Evolutionary conservation across 2,888 invertebrate genomes (phyloP), one percentile per base, ranked within the genome.

Genomic region (Ischnus inquisitorius): DNA sequence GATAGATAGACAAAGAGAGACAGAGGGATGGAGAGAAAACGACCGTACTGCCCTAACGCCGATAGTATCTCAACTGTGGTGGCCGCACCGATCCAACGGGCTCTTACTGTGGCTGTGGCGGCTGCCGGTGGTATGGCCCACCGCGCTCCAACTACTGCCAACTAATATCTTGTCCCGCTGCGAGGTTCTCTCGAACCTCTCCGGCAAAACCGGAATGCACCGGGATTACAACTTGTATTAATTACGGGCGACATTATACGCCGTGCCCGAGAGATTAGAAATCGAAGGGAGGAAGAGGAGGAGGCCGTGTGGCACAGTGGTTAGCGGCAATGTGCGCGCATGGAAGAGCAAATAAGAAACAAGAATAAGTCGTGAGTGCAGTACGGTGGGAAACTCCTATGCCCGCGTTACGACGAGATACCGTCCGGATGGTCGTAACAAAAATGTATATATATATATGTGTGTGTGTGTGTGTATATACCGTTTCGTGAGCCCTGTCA

Each of bases 181-280:
- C 76, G 72, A 48, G 82, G 82, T 71, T 51, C 71, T 51, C 43
- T 65, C 69, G 79, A 28, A 34, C 75, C 68, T 75, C 79, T 64
- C 80, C 57, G 76, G 90, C 90, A 92, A 93, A 93, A 93, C 92
- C 92, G 92, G 92, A 92, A 93, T 93, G 89, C 89, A 57, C 82
- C 88, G 88, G 92, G 91, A 92, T 92, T 92, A 91, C 92, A 92
- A 92, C 90, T 93, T 92, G 93, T 93, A 93, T 93, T 93, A 93
- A 93, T 93, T 93, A 93, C 92, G 91, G 88, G 88, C 91, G 92
- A 93, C 93, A 92, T 93, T 90, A 86, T 86, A 92, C 88, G 88
- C 90, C 87, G 88, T 89, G 86, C 89, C 87, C 85, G 84, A 80
- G 87, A 92, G 93, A 93, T 93, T 93, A 92, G 92, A 92, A 93